These are phyloP conservation scores for Carpatolechia fugitivella DNA, from an alignment of 2,888 invertebrate species.

Conservation along the genomic window DNA sequence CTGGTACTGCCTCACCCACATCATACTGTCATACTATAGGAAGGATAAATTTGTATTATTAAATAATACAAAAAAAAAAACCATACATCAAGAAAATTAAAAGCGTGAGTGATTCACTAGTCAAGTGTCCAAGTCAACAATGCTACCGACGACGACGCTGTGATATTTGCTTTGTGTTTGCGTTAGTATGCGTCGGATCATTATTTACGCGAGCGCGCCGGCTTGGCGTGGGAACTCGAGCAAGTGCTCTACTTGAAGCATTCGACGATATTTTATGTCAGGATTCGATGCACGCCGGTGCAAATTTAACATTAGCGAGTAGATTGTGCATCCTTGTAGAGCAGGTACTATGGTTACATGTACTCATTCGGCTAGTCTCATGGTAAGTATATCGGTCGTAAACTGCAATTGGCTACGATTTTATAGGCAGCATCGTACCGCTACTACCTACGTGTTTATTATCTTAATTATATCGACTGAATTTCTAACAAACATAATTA, in stretches of 20 bases:
- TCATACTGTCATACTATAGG: background rate
- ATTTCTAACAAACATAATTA: constrained; percentile 38
- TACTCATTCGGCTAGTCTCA: background rate
- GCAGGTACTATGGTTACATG: constrained; percentile 29
- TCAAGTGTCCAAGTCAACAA: background rate
- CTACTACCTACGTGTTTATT: constrained; percentile 30
- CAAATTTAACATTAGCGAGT: constrained; percentile 58
- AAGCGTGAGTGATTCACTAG: background rate
- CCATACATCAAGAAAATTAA: background rate
- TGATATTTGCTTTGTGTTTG: constrained; percentile 12
- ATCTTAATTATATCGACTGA: constrained; percentile 37
- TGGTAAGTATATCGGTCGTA: background rate
- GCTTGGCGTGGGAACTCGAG: constrained; percentile 62
- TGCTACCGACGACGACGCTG: background rate
- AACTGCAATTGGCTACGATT: constrained; percentile 17
- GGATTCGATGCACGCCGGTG: constrained; percentile 53
- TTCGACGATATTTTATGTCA: constrained; percentile 61
- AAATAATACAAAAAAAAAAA: too few species aligned
- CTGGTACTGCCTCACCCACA: constrained; percentile 23
- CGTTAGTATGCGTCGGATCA: constrained; percentile 16
- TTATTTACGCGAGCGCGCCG: constrained; percentile 16
- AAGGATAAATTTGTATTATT: too few species aligned
- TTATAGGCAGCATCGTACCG: constrained; percentile 34
- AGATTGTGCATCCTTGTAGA: constrained; percentile 66
- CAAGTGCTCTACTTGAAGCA: constrained; percentile 41